Percentiles rank a stretch among this genome's conserved stretches.
Conservation (phyloP, 2,797 vertebrate species). For the Spatula clypeata region DNA sequence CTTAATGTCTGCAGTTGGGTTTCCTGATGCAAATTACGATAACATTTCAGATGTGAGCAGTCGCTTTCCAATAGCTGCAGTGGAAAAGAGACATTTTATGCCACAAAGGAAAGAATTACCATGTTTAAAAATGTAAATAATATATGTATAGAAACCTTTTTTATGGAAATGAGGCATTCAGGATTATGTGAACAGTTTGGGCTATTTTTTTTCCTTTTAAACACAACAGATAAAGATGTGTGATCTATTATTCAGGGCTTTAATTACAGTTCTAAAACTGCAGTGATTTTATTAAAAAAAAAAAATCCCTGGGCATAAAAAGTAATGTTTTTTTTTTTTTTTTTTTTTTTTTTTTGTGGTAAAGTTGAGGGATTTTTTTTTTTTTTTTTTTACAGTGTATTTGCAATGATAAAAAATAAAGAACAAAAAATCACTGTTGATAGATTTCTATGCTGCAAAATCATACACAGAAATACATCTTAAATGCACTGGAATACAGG, state of each 20-base stretch:
- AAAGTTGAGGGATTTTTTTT: slow-evolving; percentile 70
- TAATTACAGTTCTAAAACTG: slow-evolving; percentile 81
- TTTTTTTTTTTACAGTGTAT: slow-evolving; percentile 17
- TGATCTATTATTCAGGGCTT: slow-evolving; percentile 79
- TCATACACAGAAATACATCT: slow-evolving; percentile 14
- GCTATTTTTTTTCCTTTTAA: slow-evolving; percentile 66
- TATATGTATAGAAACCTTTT: slow-evolving; percentile 81
- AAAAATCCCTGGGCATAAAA: slow-evolving; percentile 73
- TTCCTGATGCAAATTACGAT: slow-evolving; percentile 80
- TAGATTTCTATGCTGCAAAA: slow-evolving; percentile 1
- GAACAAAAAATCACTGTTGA: not conserved
- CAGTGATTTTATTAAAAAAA: slow-evolving; percentile 68
- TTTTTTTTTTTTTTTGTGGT: slow-evolving; percentile 46
- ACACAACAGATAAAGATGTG: slow-evolving; percentile 73
- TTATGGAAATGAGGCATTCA: slow-evolving; percentile 82
- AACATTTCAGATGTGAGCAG: slow-evolving; percentile 79
- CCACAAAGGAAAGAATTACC: slow-evolving; percentile 80
- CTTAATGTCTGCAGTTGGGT: slow-evolving; percentile 73
- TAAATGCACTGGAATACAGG: not conserved
- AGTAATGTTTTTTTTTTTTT: slow-evolving; percentile 31
- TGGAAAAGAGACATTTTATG: slow-evolving; percentile 70
- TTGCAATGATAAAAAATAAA: slow-evolving; percentile 46
- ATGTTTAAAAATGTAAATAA: slow-evolving; percentile 84
- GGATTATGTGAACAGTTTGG: slow-evolving; percentile 69
- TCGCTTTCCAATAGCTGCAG: slow-evolving; percentile 78